phyloP scores from a whole-genome alignment of 2,888 invertebrate genomes.

The Philhelius pedissequus region DNA sequence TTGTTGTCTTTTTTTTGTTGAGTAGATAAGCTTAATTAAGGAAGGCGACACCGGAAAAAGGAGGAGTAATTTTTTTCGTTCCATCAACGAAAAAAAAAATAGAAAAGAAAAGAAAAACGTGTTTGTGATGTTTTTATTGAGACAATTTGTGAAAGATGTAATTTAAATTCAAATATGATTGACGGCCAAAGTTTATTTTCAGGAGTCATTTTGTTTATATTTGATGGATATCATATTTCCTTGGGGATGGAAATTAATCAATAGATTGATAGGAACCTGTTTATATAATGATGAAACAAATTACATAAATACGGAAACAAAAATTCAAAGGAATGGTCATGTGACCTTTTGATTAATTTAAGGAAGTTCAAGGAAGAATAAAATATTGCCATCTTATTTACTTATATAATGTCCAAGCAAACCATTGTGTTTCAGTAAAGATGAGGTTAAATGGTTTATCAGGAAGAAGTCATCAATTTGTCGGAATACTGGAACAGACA shows the following conservation, averaged over 20 bases:
- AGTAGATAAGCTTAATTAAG: not conserved
- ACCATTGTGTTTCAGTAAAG: no score
- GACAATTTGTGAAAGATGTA: not conserved
- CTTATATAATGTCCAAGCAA: no score
- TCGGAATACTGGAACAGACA: not conserved
- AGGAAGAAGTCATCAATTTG: not conserved
- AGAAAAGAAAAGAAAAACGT: not conserved
- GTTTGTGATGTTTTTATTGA: not conserved
- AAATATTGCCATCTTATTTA: not conserved
- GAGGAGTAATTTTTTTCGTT: not conserved
- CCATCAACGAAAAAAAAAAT: no score
- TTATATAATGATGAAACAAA: not conserved
- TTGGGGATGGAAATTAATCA: not conserved
- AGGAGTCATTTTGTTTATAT: not conserved
- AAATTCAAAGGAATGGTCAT: not conserved
- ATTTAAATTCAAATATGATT: conserved; percentile 12
- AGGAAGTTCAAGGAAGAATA: not conserved
- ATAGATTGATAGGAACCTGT: not conserved
- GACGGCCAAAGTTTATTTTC: not conserved
- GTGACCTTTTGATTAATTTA: not conserved
- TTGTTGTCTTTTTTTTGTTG: no score
- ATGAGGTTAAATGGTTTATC: not conserved
- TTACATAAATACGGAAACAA: not conserved
- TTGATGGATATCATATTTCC: not conserved
- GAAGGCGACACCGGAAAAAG: not conserved